Percentiles rank a stretch among this genome's conserved stretches.
Evolutionary conservation across 1,140 invertebrate species (phyloP).

Genomic region (Sarcophaga peregrina): DNA sequence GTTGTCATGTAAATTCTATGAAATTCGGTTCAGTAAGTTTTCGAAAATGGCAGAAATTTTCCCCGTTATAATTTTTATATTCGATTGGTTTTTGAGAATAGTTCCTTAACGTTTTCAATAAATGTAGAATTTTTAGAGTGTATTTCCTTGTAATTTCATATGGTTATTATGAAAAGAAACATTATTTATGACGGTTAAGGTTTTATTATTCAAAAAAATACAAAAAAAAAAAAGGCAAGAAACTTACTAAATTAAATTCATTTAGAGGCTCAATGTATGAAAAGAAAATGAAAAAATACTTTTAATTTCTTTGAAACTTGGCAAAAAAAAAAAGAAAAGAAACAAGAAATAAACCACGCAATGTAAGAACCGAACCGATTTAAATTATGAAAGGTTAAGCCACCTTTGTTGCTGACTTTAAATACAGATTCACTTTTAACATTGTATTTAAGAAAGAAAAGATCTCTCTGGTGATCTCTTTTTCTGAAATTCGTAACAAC

Average conservation of each 20-base stretch:
- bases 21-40: too few relatives aligned
- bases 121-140: not conserved
- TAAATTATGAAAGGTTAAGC: not conserved
- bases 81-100: too few relatives aligned
- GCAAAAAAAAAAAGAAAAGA: not conserved
- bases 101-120: too few relatives aligned
- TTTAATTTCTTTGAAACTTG: constrained; percentile 16
- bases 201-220: not conserved
- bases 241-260: not conserved
- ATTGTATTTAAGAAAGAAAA: not conserved
- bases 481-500: too few relatives aligned
- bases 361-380: not conserved
- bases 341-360: too few relatives aligned
- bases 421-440: constrained; percentile 27
- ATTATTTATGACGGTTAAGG: not conserved
- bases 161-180: not conserved
- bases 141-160: not conserved
- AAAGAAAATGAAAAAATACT: not conserved
- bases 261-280: too few relatives aligned
- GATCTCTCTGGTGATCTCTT: too few relatives aligned
- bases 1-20: too few relatives aligned
- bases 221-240: too few relatives aligned
- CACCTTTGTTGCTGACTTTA: not conserved
- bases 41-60: too few relatives aligned
- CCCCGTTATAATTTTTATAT: too few relatives aligned